Conservation (phyloP, 2,113 vertebrate genomes). For the Brienomyrus brachyistius region DNA sequence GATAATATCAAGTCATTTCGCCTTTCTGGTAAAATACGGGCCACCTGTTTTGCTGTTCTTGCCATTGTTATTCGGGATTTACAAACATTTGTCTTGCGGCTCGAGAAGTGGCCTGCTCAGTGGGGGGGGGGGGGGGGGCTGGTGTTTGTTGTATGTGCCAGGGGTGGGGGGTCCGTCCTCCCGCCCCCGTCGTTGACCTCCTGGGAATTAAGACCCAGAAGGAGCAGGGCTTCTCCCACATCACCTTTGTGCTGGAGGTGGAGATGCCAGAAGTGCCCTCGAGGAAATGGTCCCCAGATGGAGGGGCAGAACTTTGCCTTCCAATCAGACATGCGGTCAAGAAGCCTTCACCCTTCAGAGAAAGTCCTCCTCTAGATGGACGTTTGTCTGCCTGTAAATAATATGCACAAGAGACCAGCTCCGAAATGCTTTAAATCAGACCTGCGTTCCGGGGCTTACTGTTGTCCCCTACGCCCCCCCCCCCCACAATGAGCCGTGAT, state of each 20-base stretch:
- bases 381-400: slow-evolving; percentile 9
- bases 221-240: slow-evolving; percentile 19
- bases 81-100: neutral
- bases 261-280: slow-evolving; percentile 26
- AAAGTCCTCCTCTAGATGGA: neutral
- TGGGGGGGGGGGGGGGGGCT: slow-evolving; percentile 21
- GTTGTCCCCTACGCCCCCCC: neutral
- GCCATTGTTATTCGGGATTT: neutral
- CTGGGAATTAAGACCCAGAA: slow-evolving; percentile 28
- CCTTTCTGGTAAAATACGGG: neutral
- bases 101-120: slow-evolving; percentile 12
- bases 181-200: slow-evolving; percentile 35
- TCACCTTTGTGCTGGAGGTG: slow-evolving; percentile 15
- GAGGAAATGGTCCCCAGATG: slow-evolving; percentile 26
- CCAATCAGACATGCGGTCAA: slow-evolving; percentile 31
- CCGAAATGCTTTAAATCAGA: no score
- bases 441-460: neutral
- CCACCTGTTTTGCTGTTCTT: neutral
- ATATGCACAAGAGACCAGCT: neutral
- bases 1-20: neutral
- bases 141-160: slow-evolving; percentile 26
- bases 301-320: slow-evolving; percentile 25
- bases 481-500: slow-evolving; percentile 4
- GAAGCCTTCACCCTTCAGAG: neutral
- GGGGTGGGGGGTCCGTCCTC: neutral